Base-by-base conservation (phyloP, 2,113 vertebrate species). In the Gambusia affinis region DNA sequence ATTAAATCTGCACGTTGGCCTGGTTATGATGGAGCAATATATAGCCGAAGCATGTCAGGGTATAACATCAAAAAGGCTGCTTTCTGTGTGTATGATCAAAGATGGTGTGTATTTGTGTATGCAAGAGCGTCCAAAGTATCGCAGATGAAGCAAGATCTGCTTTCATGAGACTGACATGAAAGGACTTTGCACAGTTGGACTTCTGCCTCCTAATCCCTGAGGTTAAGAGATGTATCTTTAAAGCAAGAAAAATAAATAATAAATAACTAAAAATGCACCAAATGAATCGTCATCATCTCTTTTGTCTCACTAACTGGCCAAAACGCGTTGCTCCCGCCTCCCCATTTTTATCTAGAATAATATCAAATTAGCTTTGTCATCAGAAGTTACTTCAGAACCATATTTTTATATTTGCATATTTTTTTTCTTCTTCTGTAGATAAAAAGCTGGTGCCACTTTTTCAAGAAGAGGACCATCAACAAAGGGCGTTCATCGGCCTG, bases 391-490 rank as follows among this genome's bases (percentile, higher is more conserved):
- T 73, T 81, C 76, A 84, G 77, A 82, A 8, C 1, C 17, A 57
- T 2, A 10, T 57, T 10, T 42, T 42, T 79, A 39, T 84, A 74
- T 87, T 72, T 76, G 47, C 70, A 63, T 78, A 65, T 0, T 70
- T 24, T 31, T 70, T 67, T 47, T 30, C 17, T 85, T 85, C 42
- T 57, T 85, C 60, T 89, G 17, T 27, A 99, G 98, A 95, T 92
- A 94, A 94, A 86, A 95, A 95, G 89, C 83, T 93, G 74, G 92
- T 92, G 35, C 97, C 96, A n/a, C 94, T 98, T 66, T 95, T 98
- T 85, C 95, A 97, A 85, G 97, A 98, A 88, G 97, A 98, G 27
- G 97, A 99, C 75, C 91, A 83, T 70, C 94, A 94, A 60, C 97
- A 99, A 92, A 95, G 94, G 70, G 85, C 93, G 73, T 95, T 97